Base-by-base conservation (phyloP, 2,113 vertebrate species). In the Grammomys dolichurus region DNA sequence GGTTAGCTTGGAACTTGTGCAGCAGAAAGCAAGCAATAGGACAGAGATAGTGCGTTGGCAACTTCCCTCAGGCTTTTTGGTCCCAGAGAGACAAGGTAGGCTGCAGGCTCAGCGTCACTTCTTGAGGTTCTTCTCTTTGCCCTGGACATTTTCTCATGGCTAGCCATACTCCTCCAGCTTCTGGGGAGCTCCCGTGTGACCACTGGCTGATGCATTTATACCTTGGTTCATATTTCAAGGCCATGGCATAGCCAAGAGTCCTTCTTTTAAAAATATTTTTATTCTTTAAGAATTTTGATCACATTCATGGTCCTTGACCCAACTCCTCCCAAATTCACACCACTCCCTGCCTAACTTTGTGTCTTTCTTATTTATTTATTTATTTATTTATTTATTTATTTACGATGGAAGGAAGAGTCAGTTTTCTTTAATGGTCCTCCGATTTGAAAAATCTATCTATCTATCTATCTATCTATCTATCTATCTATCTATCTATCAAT, bases 131-230 rank as follows among this genome's bases (percentile, higher is more conserved):
- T 12, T 7, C 7, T 31, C 26, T 84, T 7, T 51, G 9, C 3
- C 12, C 33, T 36, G 14, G 43, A 14, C 7, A 6, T 2, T 31
- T 14, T 54, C 65, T 69, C 28, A 19, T 65, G 85, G 8, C 13
- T 8, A 26, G 46, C 12, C 5, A 13, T 12, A 6, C 10, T 24
- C 46, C 7, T 26, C 56, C 20, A 33, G 67, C 2, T 11, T 67
- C 43, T 3, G 7, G 2, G 16, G 1, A 6, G 28, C 5, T 8
- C 58, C 63, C 12, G 33, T 5, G 12, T 60, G 3, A 43, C 51
- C 3, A 31, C 48, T 24, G 60, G 26, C 48, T 77, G 20, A 65
- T 11, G 4, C 2, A 0, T 0, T 43, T 22, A 14, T 16, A n/a
- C 46, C 65, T 20, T 77, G 19, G 26, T 16, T 31, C 36, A 8